These are phyloP conservation scores for Camponotus vicinus DNA, from an alignment of 1,140 invertebrate species.

Conservation along the genomic window DNA sequence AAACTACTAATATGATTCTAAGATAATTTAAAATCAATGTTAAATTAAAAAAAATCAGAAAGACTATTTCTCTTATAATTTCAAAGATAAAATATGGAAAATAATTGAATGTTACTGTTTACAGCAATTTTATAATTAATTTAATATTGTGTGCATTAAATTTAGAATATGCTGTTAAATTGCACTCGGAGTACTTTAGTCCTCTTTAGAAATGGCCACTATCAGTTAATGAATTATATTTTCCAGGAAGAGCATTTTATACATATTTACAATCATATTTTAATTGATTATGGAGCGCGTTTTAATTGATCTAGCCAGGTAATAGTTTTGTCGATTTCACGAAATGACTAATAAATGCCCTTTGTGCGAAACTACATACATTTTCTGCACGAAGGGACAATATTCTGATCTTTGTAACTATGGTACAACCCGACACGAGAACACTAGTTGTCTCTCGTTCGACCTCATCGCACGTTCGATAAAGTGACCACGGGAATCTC, in stretches of 20 bases:
- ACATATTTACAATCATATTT: neutral
- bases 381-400: conserved; percentile 2
- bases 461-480: neutral
- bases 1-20: neutral
- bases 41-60: neutral
- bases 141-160: neutral
- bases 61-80: neutral
- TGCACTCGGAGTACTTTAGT: neutral
- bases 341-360: neutral
- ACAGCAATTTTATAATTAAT: neutral
- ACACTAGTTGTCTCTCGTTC: neutral
- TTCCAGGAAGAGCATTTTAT: neutral
- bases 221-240: conserved; percentile 2
- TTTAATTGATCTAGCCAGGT: conserved; percentile 3
- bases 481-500: conserved; percentile 22
- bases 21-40: conserved; percentile 21
- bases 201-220: neutral
- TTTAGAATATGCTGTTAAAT: neutral
- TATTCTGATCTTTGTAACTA: conserved; percentile 51
- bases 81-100: conserved; percentile 9
- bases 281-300: neutral
- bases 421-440: neutral
- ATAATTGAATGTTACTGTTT: neutral
- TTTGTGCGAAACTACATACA: conserved; percentile 40
- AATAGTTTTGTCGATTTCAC: neutral